These are phyloP conservation scores for Protobothrops mucrosquamatus DNA, from an alignment of 2,113 vertebrate genomes.

Conservation along the genomic window DNA sequence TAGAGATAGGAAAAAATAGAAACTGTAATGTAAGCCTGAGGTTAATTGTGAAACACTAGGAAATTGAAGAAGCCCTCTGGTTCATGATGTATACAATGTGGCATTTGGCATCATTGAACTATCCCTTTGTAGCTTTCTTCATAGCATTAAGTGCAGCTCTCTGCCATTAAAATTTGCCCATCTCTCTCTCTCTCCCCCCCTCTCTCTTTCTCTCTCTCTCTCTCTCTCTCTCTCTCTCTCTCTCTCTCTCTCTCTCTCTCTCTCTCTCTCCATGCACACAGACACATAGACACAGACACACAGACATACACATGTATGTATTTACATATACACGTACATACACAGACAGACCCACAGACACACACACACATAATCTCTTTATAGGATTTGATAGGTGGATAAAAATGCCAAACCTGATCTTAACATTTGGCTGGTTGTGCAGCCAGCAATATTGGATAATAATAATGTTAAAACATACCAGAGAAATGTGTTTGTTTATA, in stretches of 20 bases:
- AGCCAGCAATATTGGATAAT: neutral
- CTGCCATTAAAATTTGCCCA: neutral
- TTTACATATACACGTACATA: no score
- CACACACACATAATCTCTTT: neutral
- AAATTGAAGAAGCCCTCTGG: neutral
- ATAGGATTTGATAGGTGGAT: neutral
- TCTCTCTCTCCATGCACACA: fast-evolving
- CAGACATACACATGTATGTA: no score
- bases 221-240: no score
- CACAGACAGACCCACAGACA: no score
- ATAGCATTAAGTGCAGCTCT: neutral
- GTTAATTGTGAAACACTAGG: neutral
- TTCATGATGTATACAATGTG: neutral
- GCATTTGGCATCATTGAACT: neutral
- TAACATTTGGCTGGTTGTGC: neutral
- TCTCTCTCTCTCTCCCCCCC: no score
- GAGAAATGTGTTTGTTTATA: neutral
- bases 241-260: no score
- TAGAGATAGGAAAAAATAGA: neutral
- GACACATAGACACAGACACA: no score
- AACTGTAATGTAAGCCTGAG: neutral
- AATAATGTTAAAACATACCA: neutral
- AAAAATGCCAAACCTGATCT: neutral
- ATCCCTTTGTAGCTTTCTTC: neutral
- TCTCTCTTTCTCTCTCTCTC: no score